Evolutionary conservation across 2,797 vertebrate species (phyloP).

Genomic region (Echiichthys vipera): DNA sequence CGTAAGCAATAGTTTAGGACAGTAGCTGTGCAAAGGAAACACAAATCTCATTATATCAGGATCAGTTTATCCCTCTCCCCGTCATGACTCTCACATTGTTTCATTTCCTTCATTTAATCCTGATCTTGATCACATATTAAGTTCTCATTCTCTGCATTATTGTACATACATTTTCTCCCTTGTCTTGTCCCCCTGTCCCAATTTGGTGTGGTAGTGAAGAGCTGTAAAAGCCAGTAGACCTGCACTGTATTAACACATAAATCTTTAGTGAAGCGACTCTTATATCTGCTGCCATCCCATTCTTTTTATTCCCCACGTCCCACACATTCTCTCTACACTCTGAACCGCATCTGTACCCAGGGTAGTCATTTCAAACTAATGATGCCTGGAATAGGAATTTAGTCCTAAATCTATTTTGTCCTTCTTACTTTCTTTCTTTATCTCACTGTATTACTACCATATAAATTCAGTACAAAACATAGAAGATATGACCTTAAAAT

Average conservation of each 20-base stretch:
- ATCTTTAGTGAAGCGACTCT: conserved; percentile 52
- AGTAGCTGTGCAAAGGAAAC: conserved; percentile 7
- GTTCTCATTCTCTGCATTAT: conserved; percentile 60
- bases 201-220: conserved; percentile 16
- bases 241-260: conserved; percentile 54
- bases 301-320: conserved; percentile 17
- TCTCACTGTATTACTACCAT: conserved; percentile 5
- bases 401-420: conserved; percentile 18
- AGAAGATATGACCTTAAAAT: conserved; percentile 4
- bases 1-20: not conserved
- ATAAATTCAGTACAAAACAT: not conserved
- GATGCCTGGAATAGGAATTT: conserved; percentile 59
- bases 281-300: conserved; percentile 57
- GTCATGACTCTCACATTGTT: conserved; percentile 1
- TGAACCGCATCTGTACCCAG: conserved; percentile 13
- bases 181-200: conserved; percentile 4
- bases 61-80: conserved; percentile 3
- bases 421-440: not conserved
- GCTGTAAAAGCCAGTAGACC: conserved; percentile 35
- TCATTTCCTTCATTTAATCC: conserved; percentile 19
- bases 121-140: conserved; percentile 42
- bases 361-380: conserved; percentile 67
- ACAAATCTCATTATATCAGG: conserved; percentile 9
- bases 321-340: conserved; percentile 19
- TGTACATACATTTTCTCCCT: conserved; percentile 37